Percentiles rank a stretch among this genome's conserved stretches.
phyloP scores from a whole-genome alignment of 2,888 invertebrate genomes.

The Caenorhabditis virilis region DNA sequence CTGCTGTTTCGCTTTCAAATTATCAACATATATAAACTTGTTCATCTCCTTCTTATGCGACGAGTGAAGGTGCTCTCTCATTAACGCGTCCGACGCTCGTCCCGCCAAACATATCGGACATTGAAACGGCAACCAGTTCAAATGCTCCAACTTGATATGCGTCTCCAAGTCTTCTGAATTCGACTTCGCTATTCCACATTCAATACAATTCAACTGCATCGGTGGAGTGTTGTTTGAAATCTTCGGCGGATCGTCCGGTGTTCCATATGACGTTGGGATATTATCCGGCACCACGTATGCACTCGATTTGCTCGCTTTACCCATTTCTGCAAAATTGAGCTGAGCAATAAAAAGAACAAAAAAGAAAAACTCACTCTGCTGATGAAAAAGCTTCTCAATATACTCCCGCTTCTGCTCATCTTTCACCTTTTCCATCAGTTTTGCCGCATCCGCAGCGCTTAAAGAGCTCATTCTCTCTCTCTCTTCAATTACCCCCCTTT shows the following conservation, averaged over 20 bases:
- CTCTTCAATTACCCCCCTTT: too few species aligned
- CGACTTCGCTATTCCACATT: slow-evolving; percentile 60
- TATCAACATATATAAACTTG: slow-evolving; percentile 65
- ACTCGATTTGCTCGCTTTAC: too few species aligned
- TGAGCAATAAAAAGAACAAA: too few species aligned
- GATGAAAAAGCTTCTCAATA: too few species aligned
- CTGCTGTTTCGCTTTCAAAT: slow-evolving; percentile 59
- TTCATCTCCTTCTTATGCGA: slow-evolving; percentile 61
- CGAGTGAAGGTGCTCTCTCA: slow-evolving; percentile 66
- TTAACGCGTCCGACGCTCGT: slow-evolving; percentile 65
- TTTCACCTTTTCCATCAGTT: background rate
- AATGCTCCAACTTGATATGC: slow-evolving; percentile 63
- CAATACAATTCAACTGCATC: slow-evolving; percentile 61
- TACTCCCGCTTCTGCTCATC: background rate
- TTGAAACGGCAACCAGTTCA: slow-evolving; percentile 67
- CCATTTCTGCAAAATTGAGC: too few species aligned
- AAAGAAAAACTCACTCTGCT: too few species aligned
- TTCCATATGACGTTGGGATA: slow-evolving; percentile 3
- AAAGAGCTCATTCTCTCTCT: too few species aligned
- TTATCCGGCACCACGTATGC: too few species aligned
- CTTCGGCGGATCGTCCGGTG: slow-evolving; percentile 14
- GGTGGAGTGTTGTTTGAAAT: slow-evolving; percentile 49
- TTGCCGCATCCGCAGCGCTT: too few species aligned
- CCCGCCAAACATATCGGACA: slow-evolving; percentile 61
- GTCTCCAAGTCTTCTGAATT: slow-evolving; percentile 64